Evolutionary conservation across 2,113 vertebrate genomes (phyloP).

Genomic region (Urocynchramus pylzowi): DNA sequence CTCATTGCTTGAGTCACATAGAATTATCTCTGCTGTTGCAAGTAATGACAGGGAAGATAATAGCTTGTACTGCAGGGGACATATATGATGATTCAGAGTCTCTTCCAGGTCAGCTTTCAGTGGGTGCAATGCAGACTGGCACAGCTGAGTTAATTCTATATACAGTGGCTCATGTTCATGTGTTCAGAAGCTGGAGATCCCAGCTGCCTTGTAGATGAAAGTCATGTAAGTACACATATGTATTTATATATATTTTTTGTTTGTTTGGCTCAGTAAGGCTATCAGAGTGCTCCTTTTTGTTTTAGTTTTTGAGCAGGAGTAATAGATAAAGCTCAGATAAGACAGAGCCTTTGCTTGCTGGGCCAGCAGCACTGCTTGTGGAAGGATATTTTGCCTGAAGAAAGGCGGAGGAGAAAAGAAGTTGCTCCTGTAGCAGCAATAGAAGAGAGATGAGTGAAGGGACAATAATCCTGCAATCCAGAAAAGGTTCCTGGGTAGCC

Average conservation of each 20-base stretch:
- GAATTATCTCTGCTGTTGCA: neutral
- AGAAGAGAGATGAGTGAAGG: neutral
- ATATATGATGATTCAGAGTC: neutral
- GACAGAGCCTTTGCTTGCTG: neutral
- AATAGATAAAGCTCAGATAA: neutral
- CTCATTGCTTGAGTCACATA: neutral
- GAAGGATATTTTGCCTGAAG: neutral
- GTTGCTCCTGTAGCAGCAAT: neutral
- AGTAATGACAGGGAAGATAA: neutral
- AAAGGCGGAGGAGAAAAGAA: neutral
- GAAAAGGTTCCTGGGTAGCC: neutral
- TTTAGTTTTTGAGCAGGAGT: neutral
- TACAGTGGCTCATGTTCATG: neutral
- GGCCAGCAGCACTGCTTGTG: neutral
- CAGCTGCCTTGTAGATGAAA: neutral
- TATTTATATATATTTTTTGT: neutral
- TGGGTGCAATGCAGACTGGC: neutral
- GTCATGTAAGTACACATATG: neutral
- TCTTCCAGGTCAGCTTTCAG: neutral
- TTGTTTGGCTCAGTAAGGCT: neutral
- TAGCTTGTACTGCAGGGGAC: neutral
- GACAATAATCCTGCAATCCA: neutral
- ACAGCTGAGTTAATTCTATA: neutral
- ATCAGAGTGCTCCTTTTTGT: neutral
- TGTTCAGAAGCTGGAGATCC: neutral